Conservation (phyloP, 37 sponge, comb jelly and placozoan genomes). For the Oopsacas minuta region DNA sequence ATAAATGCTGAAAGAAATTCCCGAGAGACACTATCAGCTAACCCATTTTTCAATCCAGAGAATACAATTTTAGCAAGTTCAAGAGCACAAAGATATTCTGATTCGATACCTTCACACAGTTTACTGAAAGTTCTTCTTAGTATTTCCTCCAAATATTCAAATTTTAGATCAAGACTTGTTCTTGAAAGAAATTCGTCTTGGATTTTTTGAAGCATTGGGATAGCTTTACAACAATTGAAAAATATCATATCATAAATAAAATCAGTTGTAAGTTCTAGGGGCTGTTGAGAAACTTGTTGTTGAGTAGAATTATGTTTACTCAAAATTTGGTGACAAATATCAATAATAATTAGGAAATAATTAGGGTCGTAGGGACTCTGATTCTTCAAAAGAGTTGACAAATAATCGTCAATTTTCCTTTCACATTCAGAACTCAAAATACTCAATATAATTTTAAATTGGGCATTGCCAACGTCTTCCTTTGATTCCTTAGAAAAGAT, state of each 20-base stretch:
- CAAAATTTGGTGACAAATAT: neutral
- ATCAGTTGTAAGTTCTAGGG: neutral
- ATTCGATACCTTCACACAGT: neutral
- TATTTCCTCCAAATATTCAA: neutral
- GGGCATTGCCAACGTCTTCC: neutral
- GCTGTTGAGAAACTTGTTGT: neutral
- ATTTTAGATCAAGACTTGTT: constrained; percentile 1
- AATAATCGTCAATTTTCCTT: neutral
- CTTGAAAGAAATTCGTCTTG: neutral
- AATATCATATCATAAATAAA: constrained; percentile 1
- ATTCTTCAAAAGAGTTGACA: neutral
- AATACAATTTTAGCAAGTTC: neutral
- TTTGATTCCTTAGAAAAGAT: neutral
- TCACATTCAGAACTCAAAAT: neutral
- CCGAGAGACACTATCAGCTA: neutral
- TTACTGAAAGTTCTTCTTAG: neutral
- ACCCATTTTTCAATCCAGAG: neutral
- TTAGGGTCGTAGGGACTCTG: neutral
- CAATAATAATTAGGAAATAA: neutral
- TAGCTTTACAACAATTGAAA: neutral
- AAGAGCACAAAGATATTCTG: neutral
- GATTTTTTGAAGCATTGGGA: neutral
- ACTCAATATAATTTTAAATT: neutral
- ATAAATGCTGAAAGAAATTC: neutral
- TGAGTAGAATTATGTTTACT: neutral